Conservation (phyloP, 2,113 vertebrate genomes). For the Gavialis gangeticus region DNA sequence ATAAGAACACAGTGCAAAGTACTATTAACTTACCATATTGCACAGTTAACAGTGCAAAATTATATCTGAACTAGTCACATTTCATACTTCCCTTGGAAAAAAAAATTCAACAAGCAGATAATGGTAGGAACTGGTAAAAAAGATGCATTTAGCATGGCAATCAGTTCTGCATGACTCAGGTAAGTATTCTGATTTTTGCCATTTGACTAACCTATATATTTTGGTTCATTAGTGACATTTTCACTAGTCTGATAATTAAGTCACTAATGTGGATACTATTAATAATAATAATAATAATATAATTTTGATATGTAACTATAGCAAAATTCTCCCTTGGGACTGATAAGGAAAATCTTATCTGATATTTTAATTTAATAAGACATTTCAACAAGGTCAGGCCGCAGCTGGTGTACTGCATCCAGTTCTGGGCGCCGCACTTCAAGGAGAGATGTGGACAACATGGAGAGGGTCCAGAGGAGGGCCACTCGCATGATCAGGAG, state of each 20-base stretch:
- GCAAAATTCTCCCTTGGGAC: neutral
- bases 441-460: too few relatives aligned
- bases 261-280: neutral
- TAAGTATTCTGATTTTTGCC: neutral
- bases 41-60: neutral
- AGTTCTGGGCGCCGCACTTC: too few relatives aligned
- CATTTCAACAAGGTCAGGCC: neutral
- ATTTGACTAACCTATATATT: neutral
- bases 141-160: neutral
- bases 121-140: neutral
- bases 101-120: fast-evolving
- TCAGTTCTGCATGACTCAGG: neutral
- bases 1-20: neutral
- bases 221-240: neutral
- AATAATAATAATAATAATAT: neutral
- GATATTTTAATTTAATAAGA: neutral
- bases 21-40: neutral
- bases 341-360: neutral
- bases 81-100: neutral
- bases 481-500: too few relatives aligned
- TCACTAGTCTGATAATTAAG: neutral
- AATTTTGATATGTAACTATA: neutral
- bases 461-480: too few relatives aligned
- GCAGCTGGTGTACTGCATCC: too few relatives aligned
- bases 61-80: neutral